These are phyloP conservation scores for Temnothorax ravouxi DNA, from an alignment of 2,888 invertebrate species.

Conservation along the genomic window DNA sequence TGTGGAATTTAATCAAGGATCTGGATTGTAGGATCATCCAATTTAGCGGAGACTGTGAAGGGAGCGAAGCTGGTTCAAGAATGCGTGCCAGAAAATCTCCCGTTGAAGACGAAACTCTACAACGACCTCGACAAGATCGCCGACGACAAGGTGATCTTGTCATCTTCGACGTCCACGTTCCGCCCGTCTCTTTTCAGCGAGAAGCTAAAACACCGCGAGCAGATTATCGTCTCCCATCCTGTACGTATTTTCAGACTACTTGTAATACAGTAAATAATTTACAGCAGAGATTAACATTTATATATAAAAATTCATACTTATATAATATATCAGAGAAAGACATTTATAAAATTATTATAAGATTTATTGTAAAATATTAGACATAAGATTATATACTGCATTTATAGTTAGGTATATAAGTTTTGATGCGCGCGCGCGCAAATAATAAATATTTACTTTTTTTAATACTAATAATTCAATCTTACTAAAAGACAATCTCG, in stretches of 20 bases:
- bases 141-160: slow-evolving; percentile 92
- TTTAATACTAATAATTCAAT: background rate
- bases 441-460: background rate
- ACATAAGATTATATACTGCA: background rate
- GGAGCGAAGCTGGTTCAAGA: slow-evolving; percentile 95
- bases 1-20: slow-evolving; percentile 1
- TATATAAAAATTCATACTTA: slow-evolving; percentile 16
- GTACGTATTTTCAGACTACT: slow-evolving; percentile 83
- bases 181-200: slow-evolving; percentile 95
- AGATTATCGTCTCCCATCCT: slow-evolving; percentile 96
- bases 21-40: slow-evolving; percentile 88
- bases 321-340: background rate
- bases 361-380: background rate
- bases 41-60: slow-evolving; percentile 91
- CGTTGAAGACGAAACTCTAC: slow-evolving; percentile 94
- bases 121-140: slow-evolving; percentile 92
- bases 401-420: background rate
- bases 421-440: too few species aligned
- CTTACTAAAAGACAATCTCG: background rate
- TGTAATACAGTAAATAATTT: background rate
- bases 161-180: slow-evolving; percentile 97
- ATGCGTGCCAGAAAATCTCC: slow-evolving; percentile 96
- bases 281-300: background rate
- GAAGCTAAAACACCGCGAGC: slow-evolving; percentile 90
- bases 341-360: slow-evolving; percentile 32